Evolutionary conservation across 2,888 invertebrate species (phyloP).

Genomic region (Mythimna pallens): DNA sequence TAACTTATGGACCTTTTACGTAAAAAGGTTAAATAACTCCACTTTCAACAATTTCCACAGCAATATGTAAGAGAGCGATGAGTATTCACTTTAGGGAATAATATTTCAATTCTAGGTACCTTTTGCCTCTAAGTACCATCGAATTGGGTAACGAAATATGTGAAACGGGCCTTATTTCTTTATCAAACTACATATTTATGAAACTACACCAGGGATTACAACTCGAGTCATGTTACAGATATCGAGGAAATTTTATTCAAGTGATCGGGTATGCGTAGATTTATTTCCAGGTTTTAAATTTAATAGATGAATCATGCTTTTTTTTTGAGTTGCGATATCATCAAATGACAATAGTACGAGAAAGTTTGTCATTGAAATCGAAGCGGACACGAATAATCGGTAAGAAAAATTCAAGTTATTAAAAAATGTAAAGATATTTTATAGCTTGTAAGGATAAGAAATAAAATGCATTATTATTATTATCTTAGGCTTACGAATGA

Average conservation of each 20-base stretch:
- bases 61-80: slow-evolving; percentile 4
- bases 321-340: too few relatives aligned
- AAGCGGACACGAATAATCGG: too few relatives aligned
- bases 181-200: slow-evolving; percentile 29
- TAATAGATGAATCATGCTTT: too few relatives aligned
- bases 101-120: slow-evolving; percentile 34
- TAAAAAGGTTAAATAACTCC: slow-evolving; percentile 24
- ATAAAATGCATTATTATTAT: too few relatives aligned
- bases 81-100: slow-evolving; percentile 21
- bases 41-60: slow-evolving; percentile 13
- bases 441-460: too few relatives aligned
- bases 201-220: slow-evolving; percentile 11
- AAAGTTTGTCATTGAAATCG: too few relatives aligned
- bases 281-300: too few relatives aligned
- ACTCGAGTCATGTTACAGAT: not conserved
- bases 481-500: too few relatives aligned
- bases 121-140: slow-evolving; percentile 14
- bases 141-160: slow-evolving; percentile 31
- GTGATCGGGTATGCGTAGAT: not conserved
- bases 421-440: too few relatives aligned
- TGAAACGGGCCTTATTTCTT: slow-evolving; percentile 6
- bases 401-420: too few relatives aligned
- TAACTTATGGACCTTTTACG: not conserved
- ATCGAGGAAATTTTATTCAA: not conserved
- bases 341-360: too few relatives aligned